Evolutionary conservation across 1,140 invertebrate genomes (phyloP), one percentile per base, ranked within the genome.

Genomic region (Homalodisca vitripennis): DNA sequence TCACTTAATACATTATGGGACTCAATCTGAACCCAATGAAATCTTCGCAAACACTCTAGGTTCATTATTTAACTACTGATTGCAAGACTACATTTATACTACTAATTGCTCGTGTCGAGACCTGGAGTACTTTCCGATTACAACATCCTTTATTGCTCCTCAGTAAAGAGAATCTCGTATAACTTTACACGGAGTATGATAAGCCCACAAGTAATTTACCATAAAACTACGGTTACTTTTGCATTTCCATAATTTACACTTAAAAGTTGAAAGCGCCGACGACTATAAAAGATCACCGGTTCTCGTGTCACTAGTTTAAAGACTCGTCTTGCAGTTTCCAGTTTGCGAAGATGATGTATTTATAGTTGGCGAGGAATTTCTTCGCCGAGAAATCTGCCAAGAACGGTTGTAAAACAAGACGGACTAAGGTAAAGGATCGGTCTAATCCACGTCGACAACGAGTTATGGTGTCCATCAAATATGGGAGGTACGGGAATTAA

Each of bases 261-360:
- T 53, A 53, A n/a, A 12, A 53, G 48, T 53, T 53, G 48, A 53
- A 41, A 53, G 48, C 10, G 48, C 48, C 48, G 48, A 24, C 22
- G 22, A 53, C 48, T 53, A 24, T 53, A 53, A 53, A 53, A 53
- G 48, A n/a, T 41, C 34, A 17, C 6, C 20, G 48, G 48, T 24
- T 12, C 22, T 53, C 12, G 48, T 3, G 22, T 13, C 17, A 6
- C 6, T 41, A 41, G 34, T 41, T 41, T 41, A 17, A 53, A 53
- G 48, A 53, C 13, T 53, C 12, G 48, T 53, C 48, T 24, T 13
- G 48, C 48, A 20, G 48, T 12, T 53, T 53, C 48, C 48, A 53
- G 48, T 53, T 53, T 53, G 48, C 48, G 6, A 53, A 53, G 48
- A 53, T 53, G 48, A 53, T 24, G 48, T 53, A 53, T 53, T 53